phyloP scores from a whole-genome alignment of 1,140 invertebrate species.

The Anastatus disparis region DNA sequence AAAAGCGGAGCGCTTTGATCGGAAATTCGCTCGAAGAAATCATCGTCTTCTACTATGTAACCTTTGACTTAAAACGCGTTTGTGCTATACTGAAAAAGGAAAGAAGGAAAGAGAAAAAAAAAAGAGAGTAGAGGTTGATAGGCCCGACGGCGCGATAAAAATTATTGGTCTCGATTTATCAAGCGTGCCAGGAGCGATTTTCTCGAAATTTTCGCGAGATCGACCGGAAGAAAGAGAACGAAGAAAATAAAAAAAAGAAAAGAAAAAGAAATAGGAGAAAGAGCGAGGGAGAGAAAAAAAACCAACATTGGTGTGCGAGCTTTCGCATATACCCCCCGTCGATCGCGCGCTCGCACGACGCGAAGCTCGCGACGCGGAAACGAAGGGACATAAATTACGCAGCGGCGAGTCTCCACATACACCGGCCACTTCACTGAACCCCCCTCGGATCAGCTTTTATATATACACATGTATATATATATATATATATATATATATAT shows the following conservation, averaged over 20 bases:
- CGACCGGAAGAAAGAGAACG: slow-evolving; percentile 40
- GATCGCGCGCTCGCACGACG: slow-evolving; percentile 33
- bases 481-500: too few relatives aligned
- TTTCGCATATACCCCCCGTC: slow-evolving; percentile 48
- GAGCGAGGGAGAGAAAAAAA: neutral
- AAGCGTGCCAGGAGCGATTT: slow-evolving; percentile 55
- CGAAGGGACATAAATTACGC: slow-evolving; percentile 64
- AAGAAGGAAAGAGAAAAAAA: slow-evolving; percentile 27
- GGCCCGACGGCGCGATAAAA: slow-evolving; percentile 48
- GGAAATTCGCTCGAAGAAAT: slow-evolving; percentile 53
- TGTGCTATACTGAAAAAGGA: neutral
- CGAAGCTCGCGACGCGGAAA: slow-evolving; percentile 58
- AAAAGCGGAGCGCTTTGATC: slow-evolving; percentile 36
- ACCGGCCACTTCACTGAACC: slow-evolving; percentile 46
- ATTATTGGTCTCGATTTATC: slow-evolving; percentile 59
- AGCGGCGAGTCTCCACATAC: slow-evolving; percentile 52
- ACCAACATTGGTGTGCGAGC: neutral
- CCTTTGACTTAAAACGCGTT: neutral
- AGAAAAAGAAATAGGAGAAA: neutral
- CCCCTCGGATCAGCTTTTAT: too few relatives aligned
- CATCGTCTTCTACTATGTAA: slow-evolving; percentile 42
- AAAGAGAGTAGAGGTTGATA: slow-evolving; percentile 41
- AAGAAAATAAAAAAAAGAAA: slow-evolving; percentile 4
- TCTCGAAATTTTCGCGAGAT: slow-evolving; percentile 61
- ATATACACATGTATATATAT: too few relatives aligned